phyloP scores from a whole-genome alignment of 2,113 vertebrate genomes.

The Abramis brama region DNA sequence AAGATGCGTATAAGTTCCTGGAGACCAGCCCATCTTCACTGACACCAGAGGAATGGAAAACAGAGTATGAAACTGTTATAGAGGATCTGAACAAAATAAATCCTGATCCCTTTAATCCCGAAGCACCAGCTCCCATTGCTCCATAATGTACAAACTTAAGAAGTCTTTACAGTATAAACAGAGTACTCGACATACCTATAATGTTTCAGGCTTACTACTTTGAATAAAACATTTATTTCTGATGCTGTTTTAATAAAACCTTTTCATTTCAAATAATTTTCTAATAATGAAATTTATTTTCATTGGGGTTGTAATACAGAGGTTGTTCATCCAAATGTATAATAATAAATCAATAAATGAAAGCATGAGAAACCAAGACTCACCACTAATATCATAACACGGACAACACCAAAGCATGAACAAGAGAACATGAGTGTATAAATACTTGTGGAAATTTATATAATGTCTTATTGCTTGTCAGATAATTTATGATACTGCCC shows the following conservation, averaged over 20 bases:
- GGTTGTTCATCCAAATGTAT: too few species aligned
- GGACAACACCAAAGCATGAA: too few species aligned
- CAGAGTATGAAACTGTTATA: constrained; percentile 7
- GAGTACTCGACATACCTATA: not conserved
- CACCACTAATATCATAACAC: too few species aligned
- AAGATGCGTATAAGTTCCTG: constrained; percentile 47
- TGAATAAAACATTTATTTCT: not conserved
- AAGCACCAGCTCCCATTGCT: not conserved
- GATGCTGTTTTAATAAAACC: not conserved
- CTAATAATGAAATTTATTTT: too few species aligned
- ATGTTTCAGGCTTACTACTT: not conserved
- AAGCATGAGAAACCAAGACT: too few species aligned
- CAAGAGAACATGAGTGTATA: too few species aligned
- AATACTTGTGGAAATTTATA: too few species aligned
- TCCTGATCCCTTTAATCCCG: not conserved
- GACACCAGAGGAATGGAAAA: not conserved
- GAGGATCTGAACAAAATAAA: not conserved
- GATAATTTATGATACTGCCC: too few species aligned
- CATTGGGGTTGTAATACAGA: too few species aligned
- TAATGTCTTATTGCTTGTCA: too few species aligned
- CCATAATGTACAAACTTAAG: not conserved
- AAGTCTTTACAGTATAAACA: not conserved
- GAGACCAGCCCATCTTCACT: constrained; percentile 3
- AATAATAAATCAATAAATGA: too few species aligned
- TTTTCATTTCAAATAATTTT: not conserved